Conservation (phyloP, 2,888 invertebrate species). For the Synanthedon tipuliformis region DNA sequence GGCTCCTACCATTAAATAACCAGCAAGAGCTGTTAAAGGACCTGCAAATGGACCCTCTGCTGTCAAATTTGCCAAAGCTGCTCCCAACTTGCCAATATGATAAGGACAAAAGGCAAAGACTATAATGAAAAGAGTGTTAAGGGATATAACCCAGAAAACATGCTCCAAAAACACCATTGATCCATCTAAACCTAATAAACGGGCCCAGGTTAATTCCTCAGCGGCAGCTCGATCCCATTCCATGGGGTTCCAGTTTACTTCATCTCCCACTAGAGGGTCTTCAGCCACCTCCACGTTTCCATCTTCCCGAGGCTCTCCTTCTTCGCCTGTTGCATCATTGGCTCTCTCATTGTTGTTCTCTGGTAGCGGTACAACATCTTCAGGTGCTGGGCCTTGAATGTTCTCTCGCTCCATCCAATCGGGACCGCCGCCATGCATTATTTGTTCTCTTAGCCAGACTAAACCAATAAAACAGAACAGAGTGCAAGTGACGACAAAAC, state of each 20-base stretch:
- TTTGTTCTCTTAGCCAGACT: constrained; percentile 98
- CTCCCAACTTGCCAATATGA: constrained; percentile 90
- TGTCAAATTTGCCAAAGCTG: constrained; percentile 69
- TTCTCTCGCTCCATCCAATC: constrained; percentile 91
- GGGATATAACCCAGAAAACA: constrained; percentile 98
- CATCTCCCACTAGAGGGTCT: constrained; percentile 75
- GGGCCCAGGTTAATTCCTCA: constrained; percentile 98
- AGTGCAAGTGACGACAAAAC: constrained; percentile 96
- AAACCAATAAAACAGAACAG: constrained; percentile 95
- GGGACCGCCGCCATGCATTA: constrained; percentile 96
- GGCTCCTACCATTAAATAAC: constrained; percentile 92
- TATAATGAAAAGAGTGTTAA: constrained; percentile 96
- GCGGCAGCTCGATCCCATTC: constrained; percentile 98
- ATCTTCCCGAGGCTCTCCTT: constrained; percentile 42
- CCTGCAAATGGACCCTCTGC: constrained; percentile 90
- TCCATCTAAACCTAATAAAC: constrained; percentile 94
- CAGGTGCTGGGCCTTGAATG: constrained; percentile 59
- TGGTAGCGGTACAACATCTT: constrained; percentile 46
- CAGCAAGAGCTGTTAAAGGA: constrained; percentile 89
- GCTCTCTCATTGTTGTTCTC: constrained; percentile 63
- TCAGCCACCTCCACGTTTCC: constrained; percentile 47
- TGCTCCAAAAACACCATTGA: constrained; percentile 97
- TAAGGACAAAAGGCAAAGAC: constrained; percentile 98
- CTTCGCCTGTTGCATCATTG: constrained; percentile 45
- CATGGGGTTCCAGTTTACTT: constrained; percentile 97